These are phyloP conservation scores for Mormoops blainvillei DNA, from an alignment of 2,113 vertebrate genomes.

Conservation along the genomic window DNA sequence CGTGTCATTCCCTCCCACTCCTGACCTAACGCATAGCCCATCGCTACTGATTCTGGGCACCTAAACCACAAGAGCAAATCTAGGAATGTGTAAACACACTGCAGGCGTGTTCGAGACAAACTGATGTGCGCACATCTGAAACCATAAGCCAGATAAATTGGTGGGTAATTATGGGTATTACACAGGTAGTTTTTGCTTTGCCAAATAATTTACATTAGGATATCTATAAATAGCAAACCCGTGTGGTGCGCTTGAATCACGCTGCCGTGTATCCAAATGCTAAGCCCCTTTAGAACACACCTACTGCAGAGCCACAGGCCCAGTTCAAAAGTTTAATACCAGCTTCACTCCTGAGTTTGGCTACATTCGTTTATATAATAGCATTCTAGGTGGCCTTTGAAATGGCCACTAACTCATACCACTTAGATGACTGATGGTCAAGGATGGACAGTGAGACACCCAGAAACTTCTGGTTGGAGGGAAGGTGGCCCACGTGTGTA, in stretches of 20 bases:
- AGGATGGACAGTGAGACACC: neutral
- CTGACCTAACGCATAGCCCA: neutral
- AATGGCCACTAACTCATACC: neutral
- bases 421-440: neutral
- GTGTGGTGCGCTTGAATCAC: neutral
- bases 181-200: constrained; percentile 27
- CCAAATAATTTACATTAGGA: constrained; percentile 55
- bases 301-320: neutral
- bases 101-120: neutral
- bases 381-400: neutral
- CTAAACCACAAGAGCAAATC: neutral
- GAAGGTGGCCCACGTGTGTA: neutral
- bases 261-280: neutral
- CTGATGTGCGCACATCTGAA: neutral
- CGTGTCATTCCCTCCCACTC: no score
- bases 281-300: neutral
- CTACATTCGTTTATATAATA: neutral
- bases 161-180: neutral
- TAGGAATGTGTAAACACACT: neutral
- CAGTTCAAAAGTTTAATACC: neutral
- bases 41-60: neutral
- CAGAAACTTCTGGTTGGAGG: neutral
- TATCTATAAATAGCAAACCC: constrained; percentile 49
- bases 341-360: neutral
- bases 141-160: neutral